Conservation (phyloP, 2,113 vertebrate species). For the Onychostruthus taczanowskii region DNA sequence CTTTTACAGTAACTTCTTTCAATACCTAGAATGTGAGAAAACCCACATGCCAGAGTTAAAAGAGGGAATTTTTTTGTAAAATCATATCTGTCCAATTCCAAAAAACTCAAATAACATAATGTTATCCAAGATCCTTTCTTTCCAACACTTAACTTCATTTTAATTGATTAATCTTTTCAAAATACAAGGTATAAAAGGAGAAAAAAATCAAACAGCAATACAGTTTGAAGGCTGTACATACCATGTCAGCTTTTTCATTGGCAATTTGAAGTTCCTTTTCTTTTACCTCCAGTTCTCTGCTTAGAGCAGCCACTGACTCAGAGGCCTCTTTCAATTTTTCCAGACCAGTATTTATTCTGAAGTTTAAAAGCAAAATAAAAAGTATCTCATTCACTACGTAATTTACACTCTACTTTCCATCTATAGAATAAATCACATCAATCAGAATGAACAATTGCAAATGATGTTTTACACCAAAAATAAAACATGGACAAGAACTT, state of each 20-base stretch:
- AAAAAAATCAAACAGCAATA: background rate
- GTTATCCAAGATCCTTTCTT: background rate
- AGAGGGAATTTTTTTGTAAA: background rate
- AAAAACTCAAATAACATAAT: background rate
- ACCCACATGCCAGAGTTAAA: background rate
- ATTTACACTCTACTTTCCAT: background rate
- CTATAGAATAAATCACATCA: background rate
- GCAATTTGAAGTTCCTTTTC: conserved; percentile 92
- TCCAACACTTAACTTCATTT: background rate
- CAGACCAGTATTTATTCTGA: conserved; percentile 92
- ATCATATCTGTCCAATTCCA: background rate
- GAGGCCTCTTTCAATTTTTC: conserved; percentile 94
- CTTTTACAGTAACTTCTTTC: conserved; percentile 93
- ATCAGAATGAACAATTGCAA: background rate
- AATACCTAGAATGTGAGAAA: conserved; percentile 79
- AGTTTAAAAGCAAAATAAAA: background rate
- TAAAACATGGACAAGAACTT: background rate
- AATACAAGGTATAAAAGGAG: background rate
- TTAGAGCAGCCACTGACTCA: conserved; percentile 87
- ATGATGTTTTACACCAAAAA: background rate
- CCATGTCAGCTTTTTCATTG: conserved; percentile 92
- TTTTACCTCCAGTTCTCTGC: conserved; percentile 89
- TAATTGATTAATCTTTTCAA: background rate
- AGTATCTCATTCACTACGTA: background rate
- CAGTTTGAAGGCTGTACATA: conserved; percentile 20